Evolutionary conservation across 2,113 vertebrate species (phyloP).

Genomic region (Rhizomys pruinosus): DNA sequence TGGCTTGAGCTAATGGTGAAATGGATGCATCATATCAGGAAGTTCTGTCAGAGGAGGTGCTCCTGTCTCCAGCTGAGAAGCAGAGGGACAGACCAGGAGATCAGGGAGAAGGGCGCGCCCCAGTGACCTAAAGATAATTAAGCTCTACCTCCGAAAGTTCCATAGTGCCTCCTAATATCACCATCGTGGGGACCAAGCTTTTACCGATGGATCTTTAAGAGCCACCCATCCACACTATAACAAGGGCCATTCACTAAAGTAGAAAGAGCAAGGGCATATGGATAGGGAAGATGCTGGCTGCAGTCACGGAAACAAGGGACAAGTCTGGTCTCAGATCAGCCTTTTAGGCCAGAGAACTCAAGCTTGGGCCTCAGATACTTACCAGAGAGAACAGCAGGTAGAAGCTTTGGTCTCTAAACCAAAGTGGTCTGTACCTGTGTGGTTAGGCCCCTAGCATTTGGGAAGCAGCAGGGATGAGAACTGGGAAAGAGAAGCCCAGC

Average conservation of each 20-base stretch:
- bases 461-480: background rate
- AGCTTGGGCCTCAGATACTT: background rate
- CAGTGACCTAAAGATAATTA: background rate
- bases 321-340: background rate
- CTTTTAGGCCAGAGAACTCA: background rate
- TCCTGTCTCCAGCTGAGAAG: background rate
- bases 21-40: background rate
- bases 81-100: background rate
- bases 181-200: background rate
- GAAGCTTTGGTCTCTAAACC: background rate
- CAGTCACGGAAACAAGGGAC: background rate
- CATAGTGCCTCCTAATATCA: background rate
- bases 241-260: background rate
- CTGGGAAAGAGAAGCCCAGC: background rate
- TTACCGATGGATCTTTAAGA: background rate
- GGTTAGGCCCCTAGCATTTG: background rate
- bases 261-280: background rate
- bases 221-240: background rate
- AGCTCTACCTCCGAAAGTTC: background rate
- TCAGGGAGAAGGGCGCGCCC: background rate
- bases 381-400: background rate
- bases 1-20: background rate
- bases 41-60: background rate
- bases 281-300: background rate
- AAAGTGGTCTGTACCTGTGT: background rate